phyloP scores from a whole-genome alignment of 2,888 invertebrate species.

The Hirtodrosophila confusa region DNA sequence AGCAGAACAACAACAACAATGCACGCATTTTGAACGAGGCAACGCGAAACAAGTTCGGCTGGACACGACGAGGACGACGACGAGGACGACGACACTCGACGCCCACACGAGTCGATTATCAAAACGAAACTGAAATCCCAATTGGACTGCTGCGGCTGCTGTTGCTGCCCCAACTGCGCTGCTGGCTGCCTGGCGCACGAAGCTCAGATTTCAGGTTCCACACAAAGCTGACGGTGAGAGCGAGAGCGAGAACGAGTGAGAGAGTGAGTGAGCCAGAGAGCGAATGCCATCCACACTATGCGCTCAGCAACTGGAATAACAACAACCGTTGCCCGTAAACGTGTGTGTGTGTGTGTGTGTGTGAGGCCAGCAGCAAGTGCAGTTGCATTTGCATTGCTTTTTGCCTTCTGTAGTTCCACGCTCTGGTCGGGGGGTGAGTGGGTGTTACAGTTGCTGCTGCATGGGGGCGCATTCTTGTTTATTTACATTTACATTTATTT shows the following conservation, averaged over 20 bases:
- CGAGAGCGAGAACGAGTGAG: constrained; percentile 10
- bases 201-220: constrained; percentile 73
- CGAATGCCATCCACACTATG: constrained; percentile 45
- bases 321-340: constrained; percentile 49
- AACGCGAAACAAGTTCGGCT: constrained; percentile 33
- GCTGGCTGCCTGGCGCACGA: constrained; percentile 61
- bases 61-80: constrained; percentile 45
- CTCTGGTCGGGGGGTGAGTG: constrained; percentile 19
- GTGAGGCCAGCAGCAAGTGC: constrained; percentile 11
- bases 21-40: constrained; percentile 50
- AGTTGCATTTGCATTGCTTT: constrained; percentile 35
- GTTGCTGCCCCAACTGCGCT: constrained; percentile 47
- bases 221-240: constrained; percentile 21
- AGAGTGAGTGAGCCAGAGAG: constrained; percentile 17
- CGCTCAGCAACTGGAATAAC: constrained; percentile 56
- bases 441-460: constrained; percentile 32
- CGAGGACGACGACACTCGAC: constrained; percentile 45
- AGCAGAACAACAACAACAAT: constrained; percentile 35
- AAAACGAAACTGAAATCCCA: constrained; percentile 65
- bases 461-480: constrained; percentile 68
- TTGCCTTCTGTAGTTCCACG: background rate
- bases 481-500: constrained; percentile 71
- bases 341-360: constrained; percentile 2
- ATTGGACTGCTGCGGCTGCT: constrained; percentile 48
- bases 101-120: constrained; percentile 70